Conservation (phyloP, 2,888 invertebrate genomes). For the Phytoseiulus persimilis region DNA sequence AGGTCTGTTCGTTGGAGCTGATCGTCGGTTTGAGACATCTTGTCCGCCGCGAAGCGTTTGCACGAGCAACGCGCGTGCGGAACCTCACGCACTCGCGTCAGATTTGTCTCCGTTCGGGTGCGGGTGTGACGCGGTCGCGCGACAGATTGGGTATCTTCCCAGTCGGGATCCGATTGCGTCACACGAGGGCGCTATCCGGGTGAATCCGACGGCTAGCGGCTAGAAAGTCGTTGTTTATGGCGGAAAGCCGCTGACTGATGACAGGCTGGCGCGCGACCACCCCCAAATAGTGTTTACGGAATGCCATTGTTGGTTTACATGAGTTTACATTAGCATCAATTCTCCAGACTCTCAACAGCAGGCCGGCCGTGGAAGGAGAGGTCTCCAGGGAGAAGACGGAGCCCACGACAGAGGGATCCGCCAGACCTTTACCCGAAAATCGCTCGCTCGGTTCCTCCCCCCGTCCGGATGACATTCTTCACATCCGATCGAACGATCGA, state of each 20-base stretch:
- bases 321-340: conserved; percentile 5
- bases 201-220: not conserved
- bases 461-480: not conserved
- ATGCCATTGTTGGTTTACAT: not conserved
- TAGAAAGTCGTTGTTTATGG: not conserved
- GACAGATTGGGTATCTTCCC: not conserved
- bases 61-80: no score
- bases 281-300: not conserved
- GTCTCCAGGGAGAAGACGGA: not conserved
- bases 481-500: not conserved
- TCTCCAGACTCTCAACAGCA: not conserved
- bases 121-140: not conserved
- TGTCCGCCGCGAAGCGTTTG: no score
- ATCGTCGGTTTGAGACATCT: not conserved
- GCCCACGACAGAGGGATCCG: not conserved
- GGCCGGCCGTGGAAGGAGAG: not conserved
- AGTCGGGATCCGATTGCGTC: not conserved
- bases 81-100: not conserved
- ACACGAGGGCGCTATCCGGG: not conserved
- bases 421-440: not conserved
- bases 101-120: not conserved
- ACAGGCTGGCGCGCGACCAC: not conserved
- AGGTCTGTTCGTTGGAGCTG: not conserved
- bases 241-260: not conserved
- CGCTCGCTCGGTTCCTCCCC: not conserved